Evolutionary conservation across 2,797 vertebrate species (phyloP).

Genomic region (Peromyscus aztecus): DNA sequence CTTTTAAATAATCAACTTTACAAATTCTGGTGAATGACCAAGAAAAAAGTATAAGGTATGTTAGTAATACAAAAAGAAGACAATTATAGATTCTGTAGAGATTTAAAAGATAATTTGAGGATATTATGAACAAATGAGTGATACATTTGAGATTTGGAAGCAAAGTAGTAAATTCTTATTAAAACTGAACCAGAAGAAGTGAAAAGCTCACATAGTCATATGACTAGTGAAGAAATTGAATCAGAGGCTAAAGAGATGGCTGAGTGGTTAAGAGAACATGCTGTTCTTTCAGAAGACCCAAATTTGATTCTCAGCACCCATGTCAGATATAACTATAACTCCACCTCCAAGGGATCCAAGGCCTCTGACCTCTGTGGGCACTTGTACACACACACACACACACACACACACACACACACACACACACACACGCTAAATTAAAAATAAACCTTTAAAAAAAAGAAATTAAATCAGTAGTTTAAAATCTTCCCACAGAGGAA

Average conservation of each 20-base stretch:
- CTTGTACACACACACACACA: background rate
- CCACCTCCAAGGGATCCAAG: too few relatives aligned
- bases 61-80: background rate
- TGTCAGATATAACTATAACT: background rate
- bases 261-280: background rate
- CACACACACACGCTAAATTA: background rate
- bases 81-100: background rate
- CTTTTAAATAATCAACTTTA: background rate
- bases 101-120: constrained; percentile 9
- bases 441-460: background rate
- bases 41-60: background rate
- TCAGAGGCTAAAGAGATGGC: background rate
- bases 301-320: too few relatives aligned
- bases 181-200: constrained; percentile 47
- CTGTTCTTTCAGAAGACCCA: background rate
- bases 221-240: background rate
- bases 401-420: background rate
- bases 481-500: background rate
- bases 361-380: too few relatives aligned
- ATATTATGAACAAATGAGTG: background rate
- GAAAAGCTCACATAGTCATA: background rate
- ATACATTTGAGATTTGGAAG: constrained; percentile 45
- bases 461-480: constrained; percentile 10
- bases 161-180: background rate
- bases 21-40: background rate